These are phyloP conservation scores for Pseudococcus longispinus DNA, from an alignment of 2,888 invertebrate species.

Conservation along the genomic window DNA sequence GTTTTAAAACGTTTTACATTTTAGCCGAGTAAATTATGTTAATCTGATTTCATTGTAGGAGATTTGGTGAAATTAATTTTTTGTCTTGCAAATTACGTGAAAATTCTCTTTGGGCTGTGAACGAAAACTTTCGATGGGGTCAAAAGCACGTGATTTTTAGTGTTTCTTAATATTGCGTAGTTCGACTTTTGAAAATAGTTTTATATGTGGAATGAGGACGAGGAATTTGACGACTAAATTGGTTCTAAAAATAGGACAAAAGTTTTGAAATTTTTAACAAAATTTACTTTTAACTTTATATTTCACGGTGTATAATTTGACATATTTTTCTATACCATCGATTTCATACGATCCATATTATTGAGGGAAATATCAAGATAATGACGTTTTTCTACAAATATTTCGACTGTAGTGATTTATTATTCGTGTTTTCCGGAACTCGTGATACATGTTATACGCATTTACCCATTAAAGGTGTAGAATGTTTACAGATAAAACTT, in stretches of 20 bases:
- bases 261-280: not conserved
- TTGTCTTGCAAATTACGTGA: not conserved
- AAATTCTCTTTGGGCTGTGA: not conserved
- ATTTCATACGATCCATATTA: not conserved
- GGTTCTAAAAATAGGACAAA: not conserved
- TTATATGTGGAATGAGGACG: not conserved
- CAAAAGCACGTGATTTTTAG: not conserved
- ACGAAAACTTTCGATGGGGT: not conserved
- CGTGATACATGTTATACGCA: not conserved
- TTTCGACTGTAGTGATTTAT: not conserved
- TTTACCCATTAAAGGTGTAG: not conserved
- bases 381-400: not conserved
- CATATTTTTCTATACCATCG: not conserved
- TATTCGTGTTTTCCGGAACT: not conserved
- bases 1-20: slow-evolving; percentile 20
- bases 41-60: not conserved
- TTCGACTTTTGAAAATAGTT: not conserved
- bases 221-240: not conserved
- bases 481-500: not conserved
- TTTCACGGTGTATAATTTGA: not conserved
- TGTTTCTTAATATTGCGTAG: not conserved
- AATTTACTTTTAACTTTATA: too few relatives aligned
- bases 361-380: not conserved
- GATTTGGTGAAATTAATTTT: not conserved
- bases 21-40: slow-evolving; percentile 7